Conservation (phyloP, 2,113 vertebrate genomes). For the Thymallus thymallus region DNA sequence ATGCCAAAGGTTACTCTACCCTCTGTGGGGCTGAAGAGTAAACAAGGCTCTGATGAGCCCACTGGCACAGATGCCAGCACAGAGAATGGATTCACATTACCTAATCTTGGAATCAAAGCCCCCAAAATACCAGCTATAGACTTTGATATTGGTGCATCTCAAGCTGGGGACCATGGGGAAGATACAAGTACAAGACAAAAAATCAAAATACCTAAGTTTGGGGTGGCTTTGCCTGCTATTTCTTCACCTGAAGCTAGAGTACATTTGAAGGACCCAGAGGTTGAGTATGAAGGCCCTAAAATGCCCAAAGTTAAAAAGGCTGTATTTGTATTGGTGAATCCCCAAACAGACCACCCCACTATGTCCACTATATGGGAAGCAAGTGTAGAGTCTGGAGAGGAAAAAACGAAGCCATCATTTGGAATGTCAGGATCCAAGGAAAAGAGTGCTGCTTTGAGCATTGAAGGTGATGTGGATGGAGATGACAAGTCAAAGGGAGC, state of each 20-base stretch:
- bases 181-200: constrained; percentile 55
- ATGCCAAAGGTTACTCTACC: constrained; percentile 28
- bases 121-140: constrained; percentile 69
- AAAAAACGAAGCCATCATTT: constrained; percentile 66
- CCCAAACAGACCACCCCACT: constrained; percentile 47
- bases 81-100: constrained; percentile 14
- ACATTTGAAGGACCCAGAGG: constrained; percentile 49
- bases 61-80: constrained; percentile 9
- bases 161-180: constrained; percentile 41
- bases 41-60: constrained; percentile 22
- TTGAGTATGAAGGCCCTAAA: constrained; percentile 64
- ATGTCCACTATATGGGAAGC: constrained; percentile 19
- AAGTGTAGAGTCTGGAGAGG: constrained; percentile 34
- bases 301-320: constrained; percentile 73
- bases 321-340: constrained; percentile 71
- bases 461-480: constrained; percentile 33
- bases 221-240: constrained; percentile 70
- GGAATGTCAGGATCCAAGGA: constrained; percentile 60
- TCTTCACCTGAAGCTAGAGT: constrained; percentile 45
- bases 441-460: constrained; percentile 46
- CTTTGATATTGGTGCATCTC: constrained; percentile 62
- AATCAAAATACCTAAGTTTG: constrained; percentile 79
- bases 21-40: constrained; percentile 22
- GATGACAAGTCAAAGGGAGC: constrained; percentile 48
- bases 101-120: constrained; percentile 44